Conservation (phyloP, 2,113 vertebrate genomes). For the Aldabrachelys gigantea region DNA sequence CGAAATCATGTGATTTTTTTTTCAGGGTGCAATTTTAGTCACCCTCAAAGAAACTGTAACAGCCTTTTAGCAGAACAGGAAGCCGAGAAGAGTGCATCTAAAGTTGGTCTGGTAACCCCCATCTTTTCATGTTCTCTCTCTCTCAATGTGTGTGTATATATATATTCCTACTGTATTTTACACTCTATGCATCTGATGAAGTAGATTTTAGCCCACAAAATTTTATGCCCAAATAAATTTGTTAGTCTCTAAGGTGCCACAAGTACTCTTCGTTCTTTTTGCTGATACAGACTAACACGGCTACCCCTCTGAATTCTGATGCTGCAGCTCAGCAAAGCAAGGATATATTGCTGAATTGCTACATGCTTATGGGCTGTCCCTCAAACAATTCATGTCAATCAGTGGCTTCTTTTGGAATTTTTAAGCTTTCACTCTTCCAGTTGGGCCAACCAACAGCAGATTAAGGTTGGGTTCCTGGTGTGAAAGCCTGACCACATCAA, state of each 20-base stretch:
- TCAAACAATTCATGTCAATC: neutral
- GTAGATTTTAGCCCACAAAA: no score
- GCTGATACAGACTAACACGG: no score
- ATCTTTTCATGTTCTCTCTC: no score
- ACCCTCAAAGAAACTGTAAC: neutral
- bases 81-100: neutral
- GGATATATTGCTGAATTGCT: neutral
- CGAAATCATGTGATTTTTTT: slow-evolving; percentile 11
- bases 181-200: no score
- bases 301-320: neutral
- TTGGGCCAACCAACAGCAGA: neutral
- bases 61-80: neutral
- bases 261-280: no score
- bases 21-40: neutral
- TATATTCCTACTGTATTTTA: no score
- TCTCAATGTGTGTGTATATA: no score
- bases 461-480: neutral
- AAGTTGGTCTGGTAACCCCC: neutral
- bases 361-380: neutral
- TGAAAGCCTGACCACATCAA: neutral
- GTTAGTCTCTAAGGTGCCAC: no score
- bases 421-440: neutral
- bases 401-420: neutral
- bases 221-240: no score
- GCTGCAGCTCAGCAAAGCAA: neutral